phyloP scores from a whole-genome alignment of 2,113 vertebrate genomes.

The Tyrannus savana region DNA sequence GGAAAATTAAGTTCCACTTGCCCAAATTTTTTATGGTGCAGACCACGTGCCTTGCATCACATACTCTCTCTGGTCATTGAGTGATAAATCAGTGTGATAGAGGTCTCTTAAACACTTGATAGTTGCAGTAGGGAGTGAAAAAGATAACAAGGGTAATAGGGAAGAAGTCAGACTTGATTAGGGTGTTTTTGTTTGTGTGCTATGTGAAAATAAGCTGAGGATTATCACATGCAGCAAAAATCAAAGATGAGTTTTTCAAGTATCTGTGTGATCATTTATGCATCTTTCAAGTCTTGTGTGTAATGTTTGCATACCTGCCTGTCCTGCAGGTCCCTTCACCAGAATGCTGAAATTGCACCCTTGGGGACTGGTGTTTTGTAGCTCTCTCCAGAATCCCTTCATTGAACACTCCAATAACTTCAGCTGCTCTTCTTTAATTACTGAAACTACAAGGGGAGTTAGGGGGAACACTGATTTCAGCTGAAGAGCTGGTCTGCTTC shows the following conservation, averaged over 20 bases:
- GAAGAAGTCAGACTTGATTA: not conserved
- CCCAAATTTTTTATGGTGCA: not conserved
- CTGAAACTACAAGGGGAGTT: not conserved
- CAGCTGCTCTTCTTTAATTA: slow-evolving; percentile 26
- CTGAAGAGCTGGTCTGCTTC: not conserved
- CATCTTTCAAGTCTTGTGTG: not conserved
- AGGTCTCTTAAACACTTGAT: not conserved
- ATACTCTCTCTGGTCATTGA: not conserved
- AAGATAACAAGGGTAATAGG: not conserved
- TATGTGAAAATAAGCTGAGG: not conserved
- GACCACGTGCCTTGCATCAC: not conserved
- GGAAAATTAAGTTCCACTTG: not conserved
- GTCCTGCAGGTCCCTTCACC: not conserved
- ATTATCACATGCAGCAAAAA: not conserved
- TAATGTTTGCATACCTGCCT: not conserved
- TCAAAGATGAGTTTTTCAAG: not conserved
- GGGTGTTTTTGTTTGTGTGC: not conserved
- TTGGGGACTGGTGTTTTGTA: not conserved
- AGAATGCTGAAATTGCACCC: not conserved
- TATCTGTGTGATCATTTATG: not conserved
- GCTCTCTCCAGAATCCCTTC: not conserved
- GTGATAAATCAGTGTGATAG: not conserved
- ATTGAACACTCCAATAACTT: not conserved
- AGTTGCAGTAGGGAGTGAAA: not conserved
- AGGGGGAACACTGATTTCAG: not conserved